phyloP scores from a whole-genome alignment of 23 tunicate species.

The Ciona savignyi region DNA sequence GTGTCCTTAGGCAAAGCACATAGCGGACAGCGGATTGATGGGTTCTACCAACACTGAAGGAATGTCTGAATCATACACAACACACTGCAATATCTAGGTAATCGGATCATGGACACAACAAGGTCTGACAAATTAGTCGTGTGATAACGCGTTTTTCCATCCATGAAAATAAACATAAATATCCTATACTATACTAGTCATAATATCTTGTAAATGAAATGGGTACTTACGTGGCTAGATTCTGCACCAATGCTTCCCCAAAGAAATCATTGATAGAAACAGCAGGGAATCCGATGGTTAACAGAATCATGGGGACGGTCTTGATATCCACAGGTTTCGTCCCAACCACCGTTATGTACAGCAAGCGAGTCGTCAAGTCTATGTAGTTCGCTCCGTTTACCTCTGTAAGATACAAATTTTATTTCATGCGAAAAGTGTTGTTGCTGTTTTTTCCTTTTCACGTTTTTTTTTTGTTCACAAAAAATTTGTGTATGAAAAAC shows the following conservation, averaged over 20 bases:
- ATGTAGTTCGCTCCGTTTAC: conserved; percentile 54
- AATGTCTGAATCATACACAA: no score
- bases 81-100: no score
- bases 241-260: conserved; percentile 40
- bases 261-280: conserved; percentile 77
- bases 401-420: conserved; percentile 1
- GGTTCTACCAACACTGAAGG: no score
- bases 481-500: no score
- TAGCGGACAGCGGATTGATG: neutral
- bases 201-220: neutral
- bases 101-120: no score
- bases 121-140: no score
- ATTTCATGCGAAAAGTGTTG: neutral
- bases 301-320: conserved; percentile 29
- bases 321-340: conserved; percentile 25
- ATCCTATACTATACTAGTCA: no score
- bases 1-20: neutral
- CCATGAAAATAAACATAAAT: neutral
- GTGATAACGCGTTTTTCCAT: no score
- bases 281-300: conserved; percentile 46
- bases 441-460: neutral
- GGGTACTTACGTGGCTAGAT: conserved; percentile 33
- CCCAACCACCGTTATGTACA: conserved; percentile 41
- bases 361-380: conserved; percentile 23
- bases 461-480: no score